Base-by-base conservation (phyloP, 1,140 invertebrate species). In the Vanessa atalanta region DNA sequence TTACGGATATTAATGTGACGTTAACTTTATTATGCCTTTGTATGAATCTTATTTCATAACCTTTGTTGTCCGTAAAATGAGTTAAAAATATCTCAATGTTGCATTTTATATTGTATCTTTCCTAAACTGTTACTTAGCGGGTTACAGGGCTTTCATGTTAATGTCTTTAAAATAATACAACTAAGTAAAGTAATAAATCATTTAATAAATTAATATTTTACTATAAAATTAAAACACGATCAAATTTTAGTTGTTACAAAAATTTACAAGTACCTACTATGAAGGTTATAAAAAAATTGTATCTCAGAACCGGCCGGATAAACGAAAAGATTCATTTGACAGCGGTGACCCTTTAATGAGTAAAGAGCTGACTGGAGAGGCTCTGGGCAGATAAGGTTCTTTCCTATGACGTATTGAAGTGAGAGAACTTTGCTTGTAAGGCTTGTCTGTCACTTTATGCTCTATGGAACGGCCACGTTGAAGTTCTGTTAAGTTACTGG, bases 401-500 rank as follows among this genome's bases (percentile, higher is more conserved):
- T 87, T 88, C n/a, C 88, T 78, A n/a, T 75, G 80, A 3, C 87
- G 75, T 6, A 90, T 53, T 6, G 83, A 82, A 0, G 73, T 70
- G 5, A 48, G 9, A 0, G 84, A 86, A 11, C 65, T 65, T 37
- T 85, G 78, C 7, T 48, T 76, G 8, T 79, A 80, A 0, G 87
- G 86, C 47, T 90, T 90, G 3, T 88, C 84, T 0, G 72, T 86
- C 11, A 90, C 76, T 60, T 69, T 81, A 51, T 81, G 68, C 0
- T 81, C 73, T 81, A 79, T 67, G 15, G 61, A 71, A 3, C 85
- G 75, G 2, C 85, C 85, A 9, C 82, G 83, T 66, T 90, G 88
- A 7, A 91, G 67, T 31, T 90, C 88, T 0, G 86, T 73, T 26
- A 90, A 66, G 65, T 90, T 91, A 65, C 67, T 86, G 8, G 88